A percentile compares a stretch with the other conserved stretches of the same genome.
These are phyloP conservation scores for Tyria jacobaeae DNA, from an alignment of 2,888 invertebrate genomes.

Conservation along the genomic window DNA sequence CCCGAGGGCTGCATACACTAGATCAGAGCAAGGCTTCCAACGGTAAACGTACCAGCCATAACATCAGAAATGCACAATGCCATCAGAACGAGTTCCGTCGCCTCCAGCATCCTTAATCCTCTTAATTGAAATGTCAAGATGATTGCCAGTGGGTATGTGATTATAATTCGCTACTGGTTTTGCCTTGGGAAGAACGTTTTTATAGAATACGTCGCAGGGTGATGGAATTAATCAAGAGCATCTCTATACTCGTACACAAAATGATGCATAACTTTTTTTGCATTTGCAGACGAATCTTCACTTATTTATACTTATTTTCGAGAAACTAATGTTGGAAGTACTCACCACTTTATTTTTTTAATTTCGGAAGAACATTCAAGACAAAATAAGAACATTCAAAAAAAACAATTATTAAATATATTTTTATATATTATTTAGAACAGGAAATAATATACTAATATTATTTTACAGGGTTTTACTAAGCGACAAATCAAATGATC, in stretches of 20 bases:
- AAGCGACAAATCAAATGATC: too few species aligned
- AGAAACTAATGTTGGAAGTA: too few species aligned
- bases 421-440: too few species aligned
- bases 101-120: constrained; percentile 35
- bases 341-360: too few species aligned
- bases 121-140: constrained; percentile 64
- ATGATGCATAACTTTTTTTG: neutral
- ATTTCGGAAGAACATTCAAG: too few species aligned
- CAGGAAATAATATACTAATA: too few species aligned
- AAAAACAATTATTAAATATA: too few species aligned
- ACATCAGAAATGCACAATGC: constrained; percentile 45
- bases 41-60: constrained; percentile 44
- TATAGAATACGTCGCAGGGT: constrained; percentile 24
- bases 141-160: constrained; percentile 55
- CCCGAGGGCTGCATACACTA: constrained; percentile 34
- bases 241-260: neutral
- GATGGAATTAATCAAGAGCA: constrained; percentile 31
- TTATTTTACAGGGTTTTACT: too few species aligned
- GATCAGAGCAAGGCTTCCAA: constrained; percentile 37
- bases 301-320: neutral
- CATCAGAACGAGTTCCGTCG: constrained; percentile 41
- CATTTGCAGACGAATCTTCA: neutral
- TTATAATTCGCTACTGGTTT: constrained; percentile 60
- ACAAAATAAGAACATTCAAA: too few species aligned
- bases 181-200: constrained; percentile 40